phyloP scores from a whole-genome alignment of 2,113 vertebrate species.

The Etia nguti region DNA sequence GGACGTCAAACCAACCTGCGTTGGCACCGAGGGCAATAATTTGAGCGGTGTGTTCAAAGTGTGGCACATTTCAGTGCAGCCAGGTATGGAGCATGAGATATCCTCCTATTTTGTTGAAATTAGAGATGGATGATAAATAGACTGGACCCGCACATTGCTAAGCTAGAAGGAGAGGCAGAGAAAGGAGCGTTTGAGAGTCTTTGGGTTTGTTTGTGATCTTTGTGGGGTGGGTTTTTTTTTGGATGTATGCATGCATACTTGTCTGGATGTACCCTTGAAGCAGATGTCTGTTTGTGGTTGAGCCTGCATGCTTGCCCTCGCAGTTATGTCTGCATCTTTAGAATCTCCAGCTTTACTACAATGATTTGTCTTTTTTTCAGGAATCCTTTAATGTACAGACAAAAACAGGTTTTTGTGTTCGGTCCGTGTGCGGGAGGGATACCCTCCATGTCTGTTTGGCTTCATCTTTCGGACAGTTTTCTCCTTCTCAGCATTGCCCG shows the following conservation, averaged over 20 bases:
- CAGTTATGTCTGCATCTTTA: neutral
- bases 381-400: neutral
- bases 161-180: neutral
- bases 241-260: slow-evolving; percentile 41
- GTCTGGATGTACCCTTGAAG: neutral
- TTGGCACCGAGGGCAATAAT: neutral
- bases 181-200: slow-evolving; percentile 14
- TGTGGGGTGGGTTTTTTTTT: neutral
- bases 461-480: neutral
- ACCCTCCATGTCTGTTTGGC: neutral
- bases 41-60: neutral
- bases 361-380: neutral
- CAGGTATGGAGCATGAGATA: neutral
- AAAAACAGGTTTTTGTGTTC: neutral
- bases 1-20: neutral
- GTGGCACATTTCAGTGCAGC: slow-evolving; percentile 14
- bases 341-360: neutral
- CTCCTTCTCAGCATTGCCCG: neutral
- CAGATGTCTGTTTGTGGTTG: neutral
- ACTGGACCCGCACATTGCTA: neutral
- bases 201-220: slow-evolving; percentile 33
- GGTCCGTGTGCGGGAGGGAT: neutral
- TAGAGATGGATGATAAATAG: neutral
- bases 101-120: neutral
- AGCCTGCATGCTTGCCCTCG: slow-evolving; percentile 34